These are phyloP conservation scores for Mesoligia furuncula DNA, from an alignment of 2,888 invertebrate species.

Conservation along the genomic window DNA sequence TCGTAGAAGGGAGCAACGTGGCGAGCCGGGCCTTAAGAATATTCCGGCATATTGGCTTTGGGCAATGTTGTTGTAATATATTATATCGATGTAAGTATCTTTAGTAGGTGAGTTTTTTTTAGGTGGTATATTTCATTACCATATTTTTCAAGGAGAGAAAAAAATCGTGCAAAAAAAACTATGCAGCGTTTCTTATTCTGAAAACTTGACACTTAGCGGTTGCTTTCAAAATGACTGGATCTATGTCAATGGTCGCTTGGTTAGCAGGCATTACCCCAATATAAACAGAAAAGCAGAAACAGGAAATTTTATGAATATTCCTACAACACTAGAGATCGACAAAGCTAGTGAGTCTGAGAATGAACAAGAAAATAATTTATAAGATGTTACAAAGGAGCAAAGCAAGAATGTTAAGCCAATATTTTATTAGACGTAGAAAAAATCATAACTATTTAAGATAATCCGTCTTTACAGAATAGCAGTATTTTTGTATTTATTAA, in stretches of 20 bases:
- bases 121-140: neutral
- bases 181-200: neutral
- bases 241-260: neutral
- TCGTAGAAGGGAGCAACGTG: constrained; percentile 74
- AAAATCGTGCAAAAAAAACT: neutral
- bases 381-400: neutral
- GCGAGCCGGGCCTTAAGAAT: constrained; percentile 70
- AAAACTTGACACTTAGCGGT: neutral
- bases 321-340: neutral
- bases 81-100: constrained; percentile 39
- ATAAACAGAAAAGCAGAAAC: no score
- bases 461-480: neutral
- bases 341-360: neutral
- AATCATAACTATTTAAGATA: neutral
- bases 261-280: neutral
- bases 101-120: neutral
- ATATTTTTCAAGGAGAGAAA: neutral
- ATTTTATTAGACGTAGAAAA: neutral
- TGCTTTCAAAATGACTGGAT: neutral
- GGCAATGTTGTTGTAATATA: constrained; percentile 61
- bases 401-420: neutral
- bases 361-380: neutral
- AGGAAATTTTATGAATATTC: neutral
- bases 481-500: constrained; percentile 17
- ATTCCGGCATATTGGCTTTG: constrained; percentile 69